These are phyloP conservation scores for Brachirus orientalis DNA, from an alignment of 2,113 vertebrate species.

Conservation along the genomic window DNA sequence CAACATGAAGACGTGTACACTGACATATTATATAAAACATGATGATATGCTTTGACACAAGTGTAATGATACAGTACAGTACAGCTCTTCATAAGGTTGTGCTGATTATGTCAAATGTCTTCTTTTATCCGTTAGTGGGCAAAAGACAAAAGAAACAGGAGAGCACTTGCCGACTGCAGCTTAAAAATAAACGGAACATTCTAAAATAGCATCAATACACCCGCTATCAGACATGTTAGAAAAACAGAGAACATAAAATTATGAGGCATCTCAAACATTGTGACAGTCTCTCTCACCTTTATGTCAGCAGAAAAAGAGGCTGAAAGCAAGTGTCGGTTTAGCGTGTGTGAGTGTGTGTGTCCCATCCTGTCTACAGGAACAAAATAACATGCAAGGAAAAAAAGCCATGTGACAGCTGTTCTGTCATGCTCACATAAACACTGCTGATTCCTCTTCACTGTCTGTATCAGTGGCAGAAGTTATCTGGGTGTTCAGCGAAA, in stretches of 20 bases:
- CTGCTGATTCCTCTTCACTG: slow-evolving; percentile 20
- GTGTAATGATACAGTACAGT: slow-evolving; percentile 30
- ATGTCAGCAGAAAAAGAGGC: slow-evolving; percentile 57
- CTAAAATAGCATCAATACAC: slow-evolving; percentile 60
- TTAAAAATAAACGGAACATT: slow-evolving; percentile 51
- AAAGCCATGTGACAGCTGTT: slow-evolving; percentile 38
- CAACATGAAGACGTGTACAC: slow-evolving; percentile 39
- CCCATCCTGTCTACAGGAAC: slow-evolving; percentile 15
- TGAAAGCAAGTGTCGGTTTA: slow-evolving; percentile 34
- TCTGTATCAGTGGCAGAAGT: background rate
- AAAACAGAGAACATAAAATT: slow-evolving; percentile 27
- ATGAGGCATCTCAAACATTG: slow-evolving; percentile 40
- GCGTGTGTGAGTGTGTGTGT: slow-evolving; percentile 19
- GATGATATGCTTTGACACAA: slow-evolving; percentile 24
- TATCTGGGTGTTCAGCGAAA: background rate
- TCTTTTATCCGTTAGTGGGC: slow-evolving; percentile 43
- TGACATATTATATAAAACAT: slow-evolving; percentile 31
- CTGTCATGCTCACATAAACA: slow-evolving; percentile 43
- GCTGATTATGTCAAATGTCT: slow-evolving; percentile 72
- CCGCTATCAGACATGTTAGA: slow-evolving; percentile 41
- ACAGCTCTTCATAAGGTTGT: slow-evolving; percentile 52
- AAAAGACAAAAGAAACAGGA: slow-evolving; percentile 20
- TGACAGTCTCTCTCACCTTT: slow-evolving; percentile 44
- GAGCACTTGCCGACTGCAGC: slow-evolving; percentile 32
- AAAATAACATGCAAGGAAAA: slow-evolving; percentile 30